Evolutionary conservation across 2,888 invertebrate genomes (phyloP).

Genomic region (Dendrolimus pini): DNA sequence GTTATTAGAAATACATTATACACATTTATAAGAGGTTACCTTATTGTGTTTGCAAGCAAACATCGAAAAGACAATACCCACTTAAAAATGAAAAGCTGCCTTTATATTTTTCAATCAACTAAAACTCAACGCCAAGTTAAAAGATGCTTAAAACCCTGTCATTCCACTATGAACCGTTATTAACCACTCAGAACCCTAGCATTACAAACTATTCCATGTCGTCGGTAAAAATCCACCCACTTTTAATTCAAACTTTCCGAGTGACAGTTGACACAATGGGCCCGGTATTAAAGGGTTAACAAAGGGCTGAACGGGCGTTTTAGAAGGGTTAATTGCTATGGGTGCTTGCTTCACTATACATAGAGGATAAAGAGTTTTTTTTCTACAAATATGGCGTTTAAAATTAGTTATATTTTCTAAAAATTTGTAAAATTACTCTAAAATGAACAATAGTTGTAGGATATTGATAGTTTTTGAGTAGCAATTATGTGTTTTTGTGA

Average conservation of each 20-base stretch:
- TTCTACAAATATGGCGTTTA: slow-evolving; percentile 39
- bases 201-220: slow-evolving; percentile 30
- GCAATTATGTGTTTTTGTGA: no score
- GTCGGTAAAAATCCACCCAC: slow-evolving; percentile 56
- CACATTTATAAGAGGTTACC: no score
- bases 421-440: no score
- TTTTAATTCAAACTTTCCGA: slow-evolving; percentile 56
- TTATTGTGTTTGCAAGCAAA: not conserved
- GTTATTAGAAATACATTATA: no score
- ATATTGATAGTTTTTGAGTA: no score
- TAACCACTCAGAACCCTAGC: slow-evolving; percentile 56
- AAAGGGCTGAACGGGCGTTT: slow-evolving; percentile 57
- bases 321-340: slow-evolving; percentile 69
- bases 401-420: no score
- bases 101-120: slow-evolving; percentile 1
- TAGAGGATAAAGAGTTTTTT: slow-evolving; percentile 28
- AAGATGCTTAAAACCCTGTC: slow-evolving; percentile 53
- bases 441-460: no score
- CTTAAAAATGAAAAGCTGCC: not conserved
- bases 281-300: slow-evolving; percentile 59
- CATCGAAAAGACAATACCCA: slow-evolving; percentile 9
- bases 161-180: slow-evolving; percentile 48
- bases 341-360: slow-evolving; percentile 34
- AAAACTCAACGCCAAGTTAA: slow-evolving; percentile 28
- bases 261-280: slow-evolving; percentile 72